A percentile compares a stretch with the other conserved stretches of the same genome.
phyloP scores from a whole-genome alignment of 2,888 invertebrate species.

The Oxyscelio sp. region DNA sequence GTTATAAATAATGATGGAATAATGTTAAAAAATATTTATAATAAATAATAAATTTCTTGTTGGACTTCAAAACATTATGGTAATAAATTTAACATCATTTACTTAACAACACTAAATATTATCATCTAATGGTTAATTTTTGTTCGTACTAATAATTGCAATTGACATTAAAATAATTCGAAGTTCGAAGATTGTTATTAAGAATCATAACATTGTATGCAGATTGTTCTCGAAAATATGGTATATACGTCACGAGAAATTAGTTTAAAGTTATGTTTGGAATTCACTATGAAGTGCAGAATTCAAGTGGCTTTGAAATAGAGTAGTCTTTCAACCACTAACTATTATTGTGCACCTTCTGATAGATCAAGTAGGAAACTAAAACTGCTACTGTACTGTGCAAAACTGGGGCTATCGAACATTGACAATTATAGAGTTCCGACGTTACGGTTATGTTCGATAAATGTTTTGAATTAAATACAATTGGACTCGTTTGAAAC shows the following conservation, averaged over 20 bases:
- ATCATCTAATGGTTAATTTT: constrained; percentile 10
- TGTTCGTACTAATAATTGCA: not conserved
- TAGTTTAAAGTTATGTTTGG: constrained; percentile 48
- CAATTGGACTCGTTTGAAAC: not conserved
- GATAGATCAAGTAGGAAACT: constrained; percentile 40
- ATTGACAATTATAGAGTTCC: constrained; percentile 35
- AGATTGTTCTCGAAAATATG: constrained; percentile 5
- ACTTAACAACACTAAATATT: not conserved
- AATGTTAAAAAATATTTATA: no score
- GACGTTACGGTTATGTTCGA: constrained; percentile 19
- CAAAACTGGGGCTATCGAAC: constrained; percentile 49
- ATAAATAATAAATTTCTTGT: no score
- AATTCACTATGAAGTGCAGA: constrained; percentile 47
- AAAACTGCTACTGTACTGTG: constrained; percentile 42
- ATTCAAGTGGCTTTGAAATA: constrained; percentile 60
- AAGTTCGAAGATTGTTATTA: constrained; percentile 20
- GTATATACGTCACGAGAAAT: constrained; percentile 32
- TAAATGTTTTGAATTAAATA: constrained; percentile 45
- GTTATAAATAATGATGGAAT: no score
- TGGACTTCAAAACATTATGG: no score
- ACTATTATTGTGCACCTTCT: constrained; percentile 40
- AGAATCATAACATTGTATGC: constrained; percentile 24
- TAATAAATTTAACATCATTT: no score
- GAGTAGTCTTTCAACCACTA: constrained; percentile 60
- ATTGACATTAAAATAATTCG: constrained; percentile 10